Conservation (phyloP, 2,888 invertebrate species). For the Clivina fossor region DNA sequence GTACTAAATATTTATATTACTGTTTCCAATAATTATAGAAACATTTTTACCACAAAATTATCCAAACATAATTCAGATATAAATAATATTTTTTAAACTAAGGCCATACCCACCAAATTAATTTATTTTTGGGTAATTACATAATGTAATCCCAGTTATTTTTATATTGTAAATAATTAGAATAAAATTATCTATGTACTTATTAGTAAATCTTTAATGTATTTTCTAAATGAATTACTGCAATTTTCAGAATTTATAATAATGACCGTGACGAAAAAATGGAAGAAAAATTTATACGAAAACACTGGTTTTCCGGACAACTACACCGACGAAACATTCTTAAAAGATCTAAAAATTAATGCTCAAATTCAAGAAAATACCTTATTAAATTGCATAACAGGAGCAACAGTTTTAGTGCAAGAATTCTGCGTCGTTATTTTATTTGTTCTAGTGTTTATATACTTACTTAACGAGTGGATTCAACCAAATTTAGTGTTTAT, state of each 20-base stretch:
- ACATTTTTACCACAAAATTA: no score
- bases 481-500: conserved; percentile 66
- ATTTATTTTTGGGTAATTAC: no score
- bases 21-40: no score
- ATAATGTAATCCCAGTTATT: no score
- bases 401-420: conserved; percentile 77
- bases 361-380: conserved; percentile 75
- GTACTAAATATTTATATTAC: no score
- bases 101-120: no score
- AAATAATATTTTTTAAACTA: no score
- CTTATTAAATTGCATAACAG: conserved; percentile 67
- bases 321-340: conserved; percentile 84
- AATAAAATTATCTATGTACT: no score
- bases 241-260: neutral
- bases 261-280: conserved; percentile 47
- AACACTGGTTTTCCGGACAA: conserved; percentile 88
- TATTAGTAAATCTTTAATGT: no score
- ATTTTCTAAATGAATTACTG: no score
- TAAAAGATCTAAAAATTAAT: conserved; percentile 83
- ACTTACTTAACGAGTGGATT: conserved; percentile 69
- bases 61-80: no score
- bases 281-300: conserved; percentile 90
- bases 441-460: conserved; percentile 72
- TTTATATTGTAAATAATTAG: no score
- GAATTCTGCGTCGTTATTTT: conserved; percentile 76